Percentiles rank a stretch among this genome's conserved stretches.
Conservation (phyloP, 2,797 vertebrate species). For the Carcharodon carcharias region DNA sequence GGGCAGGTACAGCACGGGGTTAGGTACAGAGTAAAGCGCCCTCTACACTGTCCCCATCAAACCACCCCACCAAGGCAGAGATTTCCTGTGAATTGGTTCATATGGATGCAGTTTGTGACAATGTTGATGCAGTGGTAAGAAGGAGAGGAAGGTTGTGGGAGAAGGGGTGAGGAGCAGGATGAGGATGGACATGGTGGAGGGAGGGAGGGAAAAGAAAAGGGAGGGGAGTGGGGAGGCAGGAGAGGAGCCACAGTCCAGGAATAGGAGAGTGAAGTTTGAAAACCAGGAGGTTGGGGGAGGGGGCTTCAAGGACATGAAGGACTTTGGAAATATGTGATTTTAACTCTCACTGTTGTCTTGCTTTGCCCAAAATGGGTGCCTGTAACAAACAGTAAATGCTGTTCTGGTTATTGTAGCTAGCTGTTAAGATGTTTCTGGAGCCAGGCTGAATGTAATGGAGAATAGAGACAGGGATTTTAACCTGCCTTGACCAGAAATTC, state of each 20-base stretch:
- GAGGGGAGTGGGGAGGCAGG: neutral
- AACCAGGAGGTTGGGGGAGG: neutral
- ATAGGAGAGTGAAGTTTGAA: neutral
- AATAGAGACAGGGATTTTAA: neutral
- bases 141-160: neutral
- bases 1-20: neutral
- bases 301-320: too few species aligned
- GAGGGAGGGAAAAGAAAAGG: neutral
- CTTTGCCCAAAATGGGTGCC: neutral
- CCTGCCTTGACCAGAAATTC: neutral
- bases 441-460: neutral
- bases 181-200: neutral
- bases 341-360: neutral
- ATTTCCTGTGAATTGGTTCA: too few species aligned
- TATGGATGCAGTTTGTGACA: too few species aligned
- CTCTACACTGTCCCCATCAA: too few species aligned
- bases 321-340: too few species aligned
- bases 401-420: slow-evolving; percentile 18
- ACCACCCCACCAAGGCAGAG: too few species aligned
- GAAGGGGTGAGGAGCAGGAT: neutral
- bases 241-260: neutral
- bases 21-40: too few species aligned
- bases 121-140: too few species aligned
- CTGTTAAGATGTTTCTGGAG: neutral
- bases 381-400: slow-evolving; percentile 30